phyloP scores from a whole-genome alignment of 2,113 vertebrate genomes.

The Psilopogon haemacephalus region DNA sequence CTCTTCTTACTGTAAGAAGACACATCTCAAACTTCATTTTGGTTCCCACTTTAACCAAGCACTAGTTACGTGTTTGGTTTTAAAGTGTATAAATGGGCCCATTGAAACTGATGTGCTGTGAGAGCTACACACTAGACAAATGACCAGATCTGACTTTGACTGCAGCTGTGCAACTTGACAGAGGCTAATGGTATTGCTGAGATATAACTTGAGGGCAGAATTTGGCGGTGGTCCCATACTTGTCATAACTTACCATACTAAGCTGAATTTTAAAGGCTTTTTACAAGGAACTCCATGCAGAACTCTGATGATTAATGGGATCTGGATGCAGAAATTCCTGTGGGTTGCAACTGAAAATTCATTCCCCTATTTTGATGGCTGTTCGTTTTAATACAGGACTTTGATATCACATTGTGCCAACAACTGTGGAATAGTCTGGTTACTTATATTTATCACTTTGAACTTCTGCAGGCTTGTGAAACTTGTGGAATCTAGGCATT shows the following conservation, averaged over 20 bases:
- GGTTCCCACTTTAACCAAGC: conserved; percentile 9
- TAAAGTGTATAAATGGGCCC: conserved; percentile 14
- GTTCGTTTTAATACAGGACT: conserved; percentile 61
- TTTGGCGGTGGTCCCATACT: conserved; percentile 24
- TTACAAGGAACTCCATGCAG: conserved; percentile 43
- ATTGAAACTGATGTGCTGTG: conserved; percentile 33
- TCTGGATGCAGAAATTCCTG: conserved; percentile 65
- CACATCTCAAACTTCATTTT: conserved; percentile 45
- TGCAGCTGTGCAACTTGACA: neutral
- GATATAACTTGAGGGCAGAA: conserved; percentile 44
- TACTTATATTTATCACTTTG: conserved; percentile 49
- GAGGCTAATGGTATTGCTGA: conserved; percentile 28
- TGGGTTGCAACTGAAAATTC: conserved; percentile 63
- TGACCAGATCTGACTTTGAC: conserved; percentile 14
- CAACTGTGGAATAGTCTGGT: conserved; percentile 49
- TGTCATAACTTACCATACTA: conserved; percentile 53
- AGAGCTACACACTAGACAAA: neutral
- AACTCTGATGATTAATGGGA: conserved; percentile 50
- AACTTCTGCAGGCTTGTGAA: conserved; percentile 34
- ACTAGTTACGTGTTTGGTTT: neutral
- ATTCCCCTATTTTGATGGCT: conserved; percentile 55
- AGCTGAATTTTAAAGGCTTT: conserved; percentile 50
- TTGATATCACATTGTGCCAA: conserved; percentile 53
- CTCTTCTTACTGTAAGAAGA: conserved; percentile 33
- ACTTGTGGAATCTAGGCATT: neutral